Base-by-base conservation (phyloP, 2,113 vertebrate species). In the Tachycineta bicolor region DNA sequence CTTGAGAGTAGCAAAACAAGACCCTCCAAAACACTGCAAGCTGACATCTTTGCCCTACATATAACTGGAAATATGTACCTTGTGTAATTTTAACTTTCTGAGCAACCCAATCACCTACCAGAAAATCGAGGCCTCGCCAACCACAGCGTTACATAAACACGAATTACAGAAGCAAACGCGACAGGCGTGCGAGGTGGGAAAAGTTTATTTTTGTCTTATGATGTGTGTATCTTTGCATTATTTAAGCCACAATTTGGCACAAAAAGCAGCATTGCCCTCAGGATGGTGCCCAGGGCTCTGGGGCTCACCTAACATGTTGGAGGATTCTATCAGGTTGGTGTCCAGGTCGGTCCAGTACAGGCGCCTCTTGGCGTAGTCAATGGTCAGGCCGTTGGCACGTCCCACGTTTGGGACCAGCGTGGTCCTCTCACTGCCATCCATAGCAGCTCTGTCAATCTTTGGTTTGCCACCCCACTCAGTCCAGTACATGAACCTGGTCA, bases 261-360 rank as follows among this genome's bases (percentile, higher is more conserved):
- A 60, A 92, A 87, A 82, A 62, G 78, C 67, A 83, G 62, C 58
- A 33, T 0, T 55, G 46, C 12, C 18, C 56, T 49, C 12, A 19
- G 1, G 3, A 11, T 2, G 8, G 56, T 47, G 58, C 19, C 29
- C 53, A 58, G 62, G 65, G 14, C 25, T 81, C 34, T 19, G 60
- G 22, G 60, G 21, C 89, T 97, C 96, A 99, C 99, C 99, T 6
- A 99, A 97, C 99, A 99, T 99, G 98, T 99, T 99, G 89, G 99
- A 99, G 10, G 99, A 99, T 75, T 99, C 99, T 29, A 99, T 99
- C 15, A 99, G 97, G 22, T 99, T 99, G 28, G 99, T 99, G 94
- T 99, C 99, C 17, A 99, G 97, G 96, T 99, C 99, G 0, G 99
- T 99, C 99, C 99, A 99, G 97, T 99, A 99, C 6, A 99, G 98